Evolutionary conservation across 2,113 vertebrate genomes (phyloP).

Genomic region (Neoarius graeffei): DNA sequence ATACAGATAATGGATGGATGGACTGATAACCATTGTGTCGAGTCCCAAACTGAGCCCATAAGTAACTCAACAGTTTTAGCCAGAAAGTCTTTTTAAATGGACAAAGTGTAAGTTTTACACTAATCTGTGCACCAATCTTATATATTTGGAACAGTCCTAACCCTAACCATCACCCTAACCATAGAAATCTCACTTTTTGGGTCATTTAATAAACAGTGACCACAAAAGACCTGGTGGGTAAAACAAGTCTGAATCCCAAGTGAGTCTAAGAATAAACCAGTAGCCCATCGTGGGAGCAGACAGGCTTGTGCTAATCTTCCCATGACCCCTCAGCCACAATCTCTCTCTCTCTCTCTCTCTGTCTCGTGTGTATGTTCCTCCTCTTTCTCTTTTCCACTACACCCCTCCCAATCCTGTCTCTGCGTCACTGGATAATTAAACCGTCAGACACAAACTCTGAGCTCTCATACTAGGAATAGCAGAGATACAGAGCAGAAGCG

Average conservation of each 20-base stretch:
- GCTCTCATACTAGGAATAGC: neutral
- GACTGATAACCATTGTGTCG: neutral
- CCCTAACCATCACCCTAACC: neutral
- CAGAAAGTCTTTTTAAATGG: neutral
- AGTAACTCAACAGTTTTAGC: neutral
- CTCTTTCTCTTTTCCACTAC: neutral
- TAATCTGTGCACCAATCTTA: neutral
- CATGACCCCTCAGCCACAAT: conserved; percentile 69
- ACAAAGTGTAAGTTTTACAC: neutral
- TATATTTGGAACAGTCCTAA: neutral
- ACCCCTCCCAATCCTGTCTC: conserved; percentile 12
- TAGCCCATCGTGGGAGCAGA: conserved; percentile 68
- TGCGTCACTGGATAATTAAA: conserved; percentile 29
- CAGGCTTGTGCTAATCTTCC: conserved; percentile 66
- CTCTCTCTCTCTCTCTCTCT: conserved; percentile 15
- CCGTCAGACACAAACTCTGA: conserved; percentile 14
- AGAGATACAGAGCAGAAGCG: neutral
- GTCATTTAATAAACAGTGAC: conserved; percentile 21
- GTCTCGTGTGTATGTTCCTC: neutral
- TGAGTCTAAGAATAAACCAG: conserved; percentile 62
- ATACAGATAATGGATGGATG: too few species aligned
- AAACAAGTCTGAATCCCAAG: conserved; percentile 27
- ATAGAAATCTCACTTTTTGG: neutral
- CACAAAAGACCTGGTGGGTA: neutral
- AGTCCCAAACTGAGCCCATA: neutral